These are phyloP conservation scores for Cygnus atratus DNA, from an alignment of 2,113 vertebrate species.

Conservation along the genomic window DNA sequence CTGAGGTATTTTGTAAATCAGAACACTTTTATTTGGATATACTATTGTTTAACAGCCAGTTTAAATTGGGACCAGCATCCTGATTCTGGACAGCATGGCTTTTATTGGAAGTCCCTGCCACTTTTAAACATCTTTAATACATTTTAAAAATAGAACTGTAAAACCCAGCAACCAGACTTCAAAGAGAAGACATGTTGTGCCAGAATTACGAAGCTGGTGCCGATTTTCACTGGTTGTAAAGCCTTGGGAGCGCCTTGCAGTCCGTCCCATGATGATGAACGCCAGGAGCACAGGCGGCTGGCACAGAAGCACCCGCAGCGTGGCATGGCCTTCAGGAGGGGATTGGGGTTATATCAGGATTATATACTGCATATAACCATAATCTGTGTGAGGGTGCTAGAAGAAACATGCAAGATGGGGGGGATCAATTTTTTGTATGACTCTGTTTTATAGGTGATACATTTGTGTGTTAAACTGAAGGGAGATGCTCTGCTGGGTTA, in stretches of 20 bases:
- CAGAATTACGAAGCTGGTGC: slow-evolving; percentile 77
- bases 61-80: slow-evolving; percentile 86
- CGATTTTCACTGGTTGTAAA: slow-evolving; percentile 82
- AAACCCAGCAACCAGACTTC: slow-evolving; percentile 82
- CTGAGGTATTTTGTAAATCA: slow-evolving; percentile 68
- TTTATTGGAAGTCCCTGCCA: slow-evolving; percentile 85
- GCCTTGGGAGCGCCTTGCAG: slow-evolving; percentile 56
- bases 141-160: slow-evolving; percentile 87
- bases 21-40: slow-evolving; percentile 78
- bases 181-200: slow-evolving; percentile 79
- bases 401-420: not conserved
- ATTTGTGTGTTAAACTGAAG: not conserved
- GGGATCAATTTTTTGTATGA: not conserved
- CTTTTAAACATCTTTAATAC: slow-evolving; percentile 86
- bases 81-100: slow-evolving; percentile 77
- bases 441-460: not conserved
- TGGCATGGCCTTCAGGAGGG: not conserved
- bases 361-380: not conserved
- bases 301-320: rapidly evolving
- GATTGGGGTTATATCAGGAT: not conserved
- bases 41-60: slow-evolving; percentile 80
- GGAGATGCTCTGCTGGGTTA: not conserved
- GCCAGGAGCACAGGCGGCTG: not conserved
- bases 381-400: not conserved
- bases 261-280: not conserved